Conservation (phyloP, 2,797 vertebrate species). For the Epinephelus coioides region DNA sequence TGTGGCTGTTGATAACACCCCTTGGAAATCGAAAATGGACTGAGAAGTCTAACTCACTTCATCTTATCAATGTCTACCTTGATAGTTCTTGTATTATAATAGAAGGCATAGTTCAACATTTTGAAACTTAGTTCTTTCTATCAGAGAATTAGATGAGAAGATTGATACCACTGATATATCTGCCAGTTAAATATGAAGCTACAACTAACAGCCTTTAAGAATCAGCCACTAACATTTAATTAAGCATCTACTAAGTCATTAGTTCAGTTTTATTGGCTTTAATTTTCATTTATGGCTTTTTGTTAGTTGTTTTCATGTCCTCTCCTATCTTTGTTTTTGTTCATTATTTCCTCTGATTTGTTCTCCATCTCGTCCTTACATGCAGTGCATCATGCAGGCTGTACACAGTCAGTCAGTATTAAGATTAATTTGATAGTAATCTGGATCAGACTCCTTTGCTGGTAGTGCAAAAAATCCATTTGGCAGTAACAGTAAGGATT, state of each 20-base stretch:
- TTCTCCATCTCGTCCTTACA: not conserved
- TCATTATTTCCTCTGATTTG: slow-evolving; percentile 5
- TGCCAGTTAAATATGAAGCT: not conserved
- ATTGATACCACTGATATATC: not conserved
- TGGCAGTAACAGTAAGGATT: slow-evolving; percentile 29
- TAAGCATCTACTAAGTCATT: not conserved
- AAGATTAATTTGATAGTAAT: slow-evolving; percentile 57
- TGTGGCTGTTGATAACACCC: too few species aligned
- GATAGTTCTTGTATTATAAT: not conserved
- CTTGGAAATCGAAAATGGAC: too few species aligned
- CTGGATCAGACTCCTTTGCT: slow-evolving; percentile 48
- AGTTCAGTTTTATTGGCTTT: not conserved
- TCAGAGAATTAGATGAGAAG: not conserved
- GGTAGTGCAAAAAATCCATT: slow-evolving; percentile 39
- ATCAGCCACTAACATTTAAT: not conserved
- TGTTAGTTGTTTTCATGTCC: not conserved
- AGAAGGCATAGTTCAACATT: not conserved
- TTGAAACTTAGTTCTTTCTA: not conserved
- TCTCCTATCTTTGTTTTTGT: slow-evolving; percentile 14
- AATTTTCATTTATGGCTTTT: not conserved
- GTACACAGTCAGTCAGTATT: slow-evolving; percentile 23
- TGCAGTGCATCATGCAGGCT: slow-evolving; percentile 20
- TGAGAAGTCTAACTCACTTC: not conserved
- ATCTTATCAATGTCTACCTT: not conserved
- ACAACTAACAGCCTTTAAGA: not conserved